Percentiles rank a stretch among this genome's conserved stretches.
Evolutionary conservation across 2,113 vertebrate genomes (phyloP).

Genomic region (Callocephalon fimbriatum): DNA sequence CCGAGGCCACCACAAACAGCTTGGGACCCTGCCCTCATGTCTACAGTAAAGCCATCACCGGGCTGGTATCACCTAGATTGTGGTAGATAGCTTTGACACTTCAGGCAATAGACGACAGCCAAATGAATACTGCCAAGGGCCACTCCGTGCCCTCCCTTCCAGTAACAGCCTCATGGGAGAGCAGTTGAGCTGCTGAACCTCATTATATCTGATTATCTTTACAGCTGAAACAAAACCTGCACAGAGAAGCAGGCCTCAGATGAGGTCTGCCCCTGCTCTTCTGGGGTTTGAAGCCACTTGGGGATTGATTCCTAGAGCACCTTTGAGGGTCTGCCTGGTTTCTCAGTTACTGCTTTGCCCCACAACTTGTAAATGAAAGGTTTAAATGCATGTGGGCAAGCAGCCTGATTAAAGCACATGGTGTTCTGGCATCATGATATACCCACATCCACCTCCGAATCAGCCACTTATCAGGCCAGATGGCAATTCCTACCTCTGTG

Average conservation of each 20-base stretch:
- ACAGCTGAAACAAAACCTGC: neutral
- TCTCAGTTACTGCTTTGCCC: neutral
- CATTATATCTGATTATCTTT: no score
- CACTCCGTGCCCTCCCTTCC: neutral
- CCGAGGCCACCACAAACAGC: neutral
- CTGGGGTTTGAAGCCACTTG: neutral
- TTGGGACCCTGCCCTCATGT: neutral
- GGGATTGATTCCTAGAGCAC: neutral
- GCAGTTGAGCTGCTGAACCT: neutral
- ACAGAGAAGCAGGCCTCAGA: neutral
- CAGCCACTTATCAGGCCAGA: neutral
- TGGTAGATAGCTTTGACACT: neutral
- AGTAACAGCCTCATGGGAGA: neutral
- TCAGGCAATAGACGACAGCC: neutral
- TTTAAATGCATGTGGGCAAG: neutral
- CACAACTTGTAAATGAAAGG: neutral
- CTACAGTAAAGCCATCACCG: neutral
- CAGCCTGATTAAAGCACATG: rapidly evolving
- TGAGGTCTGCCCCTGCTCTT: neutral
- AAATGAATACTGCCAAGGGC: neutral
- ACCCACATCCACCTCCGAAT: neutral
- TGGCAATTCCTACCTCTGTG: neutral
- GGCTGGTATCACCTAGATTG: no score
- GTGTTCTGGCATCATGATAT: neutral
- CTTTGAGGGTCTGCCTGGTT: neutral